phyloP scores from a whole-genome alignment of 2,113 vertebrate species.

The Ageneiosus marmoratus region DNA sequence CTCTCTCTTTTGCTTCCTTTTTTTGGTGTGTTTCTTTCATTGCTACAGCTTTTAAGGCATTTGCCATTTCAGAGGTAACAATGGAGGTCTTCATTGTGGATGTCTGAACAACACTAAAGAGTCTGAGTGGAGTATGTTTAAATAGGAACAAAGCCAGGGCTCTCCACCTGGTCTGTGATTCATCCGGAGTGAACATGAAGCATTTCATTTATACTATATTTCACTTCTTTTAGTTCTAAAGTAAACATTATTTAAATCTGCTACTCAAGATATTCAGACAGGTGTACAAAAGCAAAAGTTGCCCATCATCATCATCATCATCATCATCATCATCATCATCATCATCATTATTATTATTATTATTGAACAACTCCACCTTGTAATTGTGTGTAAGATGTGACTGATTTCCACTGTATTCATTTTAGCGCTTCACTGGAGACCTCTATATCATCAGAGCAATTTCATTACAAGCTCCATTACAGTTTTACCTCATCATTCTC shows the following conservation, averaged over 20 bases:
- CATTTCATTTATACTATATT: not conserved
- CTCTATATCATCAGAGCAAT: not conserved
- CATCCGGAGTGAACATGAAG: not conserved
- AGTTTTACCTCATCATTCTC: not conserved
- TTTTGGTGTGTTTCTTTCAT: not conserved
- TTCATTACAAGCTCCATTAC: constrained; percentile 18
- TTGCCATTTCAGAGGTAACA: constrained; percentile 15
- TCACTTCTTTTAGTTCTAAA: not conserved
- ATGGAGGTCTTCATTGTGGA: constrained; percentile 8
- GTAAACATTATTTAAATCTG: not conserved
- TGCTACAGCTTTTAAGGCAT: constrained; percentile 9
- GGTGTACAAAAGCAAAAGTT: not conserved
- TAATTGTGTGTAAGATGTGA: not conserved
- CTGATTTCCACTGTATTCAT: constrained; percentile 9
- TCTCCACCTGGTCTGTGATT: not conserved
- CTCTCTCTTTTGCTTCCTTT: not conserved
- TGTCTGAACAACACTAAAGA: constrained; percentile 22
- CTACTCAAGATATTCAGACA: not conserved
- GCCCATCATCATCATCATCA: not conserved
- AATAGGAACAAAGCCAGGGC: constrained; percentile 4
- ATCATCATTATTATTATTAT: not conserved
- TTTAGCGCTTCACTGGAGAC: not conserved
- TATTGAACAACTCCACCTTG: not conserved
- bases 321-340: not conserved
- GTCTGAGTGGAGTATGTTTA: constrained; percentile 11